Base-by-base conservation (phyloP, 2,888 invertebrate species). In the Masnerella sp. region DNA sequence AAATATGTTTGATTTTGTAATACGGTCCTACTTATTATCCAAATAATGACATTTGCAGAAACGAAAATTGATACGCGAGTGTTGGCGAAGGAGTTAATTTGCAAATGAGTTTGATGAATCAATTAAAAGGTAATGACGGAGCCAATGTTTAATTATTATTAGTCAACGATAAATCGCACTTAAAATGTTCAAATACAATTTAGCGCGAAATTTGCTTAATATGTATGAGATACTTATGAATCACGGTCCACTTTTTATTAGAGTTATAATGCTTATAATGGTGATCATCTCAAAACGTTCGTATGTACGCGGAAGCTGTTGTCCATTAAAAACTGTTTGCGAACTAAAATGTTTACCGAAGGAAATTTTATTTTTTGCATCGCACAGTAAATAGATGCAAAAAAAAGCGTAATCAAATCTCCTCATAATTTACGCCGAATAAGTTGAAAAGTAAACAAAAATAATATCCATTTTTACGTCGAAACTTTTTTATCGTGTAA, bases 61-160 rank as follows among this genome's bases (percentile, higher is more conserved):
- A n/a, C n/a, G n/a, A n/a, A n/a, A n/a, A n/a, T n/a, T n/a, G n/a
- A n/a, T n/a, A n/a, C n/a, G n/a, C n/a, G n/a, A n/a, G n/a, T n/a
- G n/a, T n/a, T n/a, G n/a, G n/a, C n/a, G n/a, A n/a, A n/a, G n/a
- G n/a, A n/a, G n/a, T n/a, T n/a, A n/a, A n/a, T n/a, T n/a, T n/a
- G n/a, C n/a, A n/a, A n/a, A n/a, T n/a, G n/a, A n/a, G n/a, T n/a
- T n/a, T n/a, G n/a, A n/a, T n/a, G n/a, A n/a, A n/a, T n/a, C n/a
- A n/a, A n/a, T n/a, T n/a, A n/a, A n/a, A n/a, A n/a, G n/a, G n/a
- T 8, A 25, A 25, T 25, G 28, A 45, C 28, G 43, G 15, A 20
- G 20, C 34, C 43, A 56, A 32, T 56, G 56, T 56, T 56, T 56
- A 14, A 56, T 22, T 22, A 32, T 43, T 43, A 32, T 56, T 20